Conservation (phyloP, 2,888 invertebrate genomes). For the Meteorus colon region DNA sequence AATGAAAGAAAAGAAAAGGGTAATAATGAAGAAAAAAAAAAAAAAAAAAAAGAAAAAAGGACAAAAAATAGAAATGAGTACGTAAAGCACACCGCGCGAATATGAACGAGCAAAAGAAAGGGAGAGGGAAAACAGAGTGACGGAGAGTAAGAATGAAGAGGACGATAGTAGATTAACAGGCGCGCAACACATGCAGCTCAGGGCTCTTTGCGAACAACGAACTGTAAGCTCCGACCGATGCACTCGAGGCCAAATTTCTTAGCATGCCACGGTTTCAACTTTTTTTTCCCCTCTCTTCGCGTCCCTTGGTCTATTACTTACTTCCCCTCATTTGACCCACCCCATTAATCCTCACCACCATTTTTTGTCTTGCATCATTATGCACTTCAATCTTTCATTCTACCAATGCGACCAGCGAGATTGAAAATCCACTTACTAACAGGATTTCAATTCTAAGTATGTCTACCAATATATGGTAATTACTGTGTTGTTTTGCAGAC, state of each 20-base stretch:
- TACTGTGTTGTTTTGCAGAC: neutral
- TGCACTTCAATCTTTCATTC: constrained; percentile 38
- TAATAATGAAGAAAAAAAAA: constrained; percentile 36
- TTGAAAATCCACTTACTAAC: constrained; percentile 14
- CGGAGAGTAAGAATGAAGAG: constrained; percentile 16
- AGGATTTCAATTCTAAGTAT: neutral
- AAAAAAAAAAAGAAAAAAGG: constrained; percentile 41
- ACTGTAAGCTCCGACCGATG: constrained; percentile 45
- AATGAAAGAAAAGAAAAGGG: constrained; percentile 47
- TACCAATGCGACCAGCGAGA: constrained; percentile 1
- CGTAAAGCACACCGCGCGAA: constrained; percentile 27
- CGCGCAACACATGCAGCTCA: constrained; percentile 44
- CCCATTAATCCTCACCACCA: constrained; percentile 14
- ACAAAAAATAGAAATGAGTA: constrained; percentile 37
- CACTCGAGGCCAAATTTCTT: constrained; percentile 48
- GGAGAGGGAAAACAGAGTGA: neutral
- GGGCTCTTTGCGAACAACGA: constrained; percentile 52
- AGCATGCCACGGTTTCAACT: constrained; percentile 38
- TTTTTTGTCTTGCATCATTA: constrained; percentile 23
- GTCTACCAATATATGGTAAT: constrained; percentile 14
- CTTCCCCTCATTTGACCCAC: constrained; percentile 40
- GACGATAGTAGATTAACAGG: constrained; percentile 33
- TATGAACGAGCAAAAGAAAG: constrained; percentile 14
- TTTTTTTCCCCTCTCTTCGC: constrained; percentile 37
- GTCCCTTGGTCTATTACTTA: constrained; percentile 31